These are phyloP conservation scores for Cichladusa arquata DNA, from an alignment of 2,113 vertebrate species.

Conservation along the genomic window DNA sequence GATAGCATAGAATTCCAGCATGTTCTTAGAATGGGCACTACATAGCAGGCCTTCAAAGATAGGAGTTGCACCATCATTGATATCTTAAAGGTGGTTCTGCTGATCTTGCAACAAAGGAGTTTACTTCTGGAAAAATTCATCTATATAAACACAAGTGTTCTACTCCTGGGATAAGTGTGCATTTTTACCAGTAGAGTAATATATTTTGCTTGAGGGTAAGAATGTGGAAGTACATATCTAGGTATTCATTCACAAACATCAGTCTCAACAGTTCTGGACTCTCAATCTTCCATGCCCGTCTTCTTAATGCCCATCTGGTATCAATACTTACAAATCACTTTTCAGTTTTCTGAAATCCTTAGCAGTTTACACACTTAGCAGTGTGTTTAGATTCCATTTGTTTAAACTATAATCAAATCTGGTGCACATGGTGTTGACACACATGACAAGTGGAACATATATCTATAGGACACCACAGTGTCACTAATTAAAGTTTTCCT, in stretches of 20 bases:
- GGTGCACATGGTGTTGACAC: rapidly evolving
- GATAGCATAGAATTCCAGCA: not conserved
- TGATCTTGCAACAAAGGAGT: not conserved
- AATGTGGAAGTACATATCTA: not conserved
- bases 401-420: not conserved
- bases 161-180: not conserved
- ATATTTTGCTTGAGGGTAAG: not conserved
- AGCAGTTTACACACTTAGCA: not conserved
- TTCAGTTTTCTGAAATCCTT: not conserved
- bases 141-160: not conserved
- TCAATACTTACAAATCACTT: not conserved
- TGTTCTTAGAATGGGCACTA: not conserved
- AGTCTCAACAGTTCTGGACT: not conserved
- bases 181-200: not conserved
- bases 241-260: not conserved
- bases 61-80: not conserved
- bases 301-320: not conserved
- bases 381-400: not conserved
- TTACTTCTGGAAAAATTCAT: not conserved
- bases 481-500: not conserved
- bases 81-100: not conserved
- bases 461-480: not conserved
- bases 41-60: not conserved
- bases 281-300: not conserved
- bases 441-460: not conserved